Conservation (phyloP, 35 echinoderm and acorn worm species). For the Acanthaster planci region DNA sequence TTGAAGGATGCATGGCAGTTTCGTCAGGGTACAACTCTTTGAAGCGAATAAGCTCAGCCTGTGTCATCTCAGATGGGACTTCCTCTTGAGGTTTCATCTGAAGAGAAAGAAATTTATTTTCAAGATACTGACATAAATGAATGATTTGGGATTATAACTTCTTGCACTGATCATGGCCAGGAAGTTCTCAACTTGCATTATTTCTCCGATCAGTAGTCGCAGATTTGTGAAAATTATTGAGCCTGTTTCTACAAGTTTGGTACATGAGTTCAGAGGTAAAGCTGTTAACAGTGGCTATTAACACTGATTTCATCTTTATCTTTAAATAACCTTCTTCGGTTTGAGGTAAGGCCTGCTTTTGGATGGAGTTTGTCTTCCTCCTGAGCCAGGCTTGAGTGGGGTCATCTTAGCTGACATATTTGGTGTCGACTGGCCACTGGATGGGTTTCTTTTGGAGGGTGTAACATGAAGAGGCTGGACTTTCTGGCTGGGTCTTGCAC, state of each 20-base stretch:
- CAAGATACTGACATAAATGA: no score
- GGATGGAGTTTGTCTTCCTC: not conserved
- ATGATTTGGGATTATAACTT: no score
- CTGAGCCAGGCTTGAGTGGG: not conserved
- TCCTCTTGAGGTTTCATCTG: not conserved
- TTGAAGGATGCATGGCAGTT: not conserved
- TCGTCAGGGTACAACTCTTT: slow-evolving; percentile 39
- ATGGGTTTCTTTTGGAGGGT: not conserved
- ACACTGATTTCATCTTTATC: no score
- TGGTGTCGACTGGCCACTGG: not conserved
- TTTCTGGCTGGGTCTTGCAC: not conserved
- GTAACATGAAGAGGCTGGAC: slow-evolving; percentile 10
- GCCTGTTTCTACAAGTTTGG: no score
- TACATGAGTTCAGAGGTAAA: no score
- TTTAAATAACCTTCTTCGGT: slow-evolving; percentile 4
- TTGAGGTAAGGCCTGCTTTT: slow-evolving; percentile 2
- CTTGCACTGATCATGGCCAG: no score
- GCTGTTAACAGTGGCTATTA: no score
- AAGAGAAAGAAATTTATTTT: not conserved
- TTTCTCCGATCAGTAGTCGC: no score
- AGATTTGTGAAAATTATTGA: no score
- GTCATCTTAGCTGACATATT: not conserved
- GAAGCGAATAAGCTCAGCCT: slow-evolving; percentile 29
- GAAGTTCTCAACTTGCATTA: no score
- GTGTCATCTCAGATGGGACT: not conserved